Evolutionary conservation across 2,113 vertebrate species (phyloP).

Genomic region (Stegastes partitus): DNA sequence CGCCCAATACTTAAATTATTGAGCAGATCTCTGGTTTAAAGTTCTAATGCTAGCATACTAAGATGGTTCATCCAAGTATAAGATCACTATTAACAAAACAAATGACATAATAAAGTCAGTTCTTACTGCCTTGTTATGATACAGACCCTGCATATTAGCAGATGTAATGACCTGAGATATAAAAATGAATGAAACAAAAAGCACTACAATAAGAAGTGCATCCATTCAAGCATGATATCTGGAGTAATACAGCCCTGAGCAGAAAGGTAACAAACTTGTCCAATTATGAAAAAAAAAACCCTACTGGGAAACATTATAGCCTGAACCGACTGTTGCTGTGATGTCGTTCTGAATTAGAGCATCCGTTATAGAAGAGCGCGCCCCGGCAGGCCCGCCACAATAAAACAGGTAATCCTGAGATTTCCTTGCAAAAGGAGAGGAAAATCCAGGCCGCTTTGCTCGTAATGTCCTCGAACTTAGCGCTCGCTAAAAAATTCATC

Average conservation of each 20-base stretch:
- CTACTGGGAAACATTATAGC: slow-evolving; percentile 36
- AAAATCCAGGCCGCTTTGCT: slow-evolving; percentile 37
- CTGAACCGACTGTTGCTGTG: slow-evolving; percentile 39
- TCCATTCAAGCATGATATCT: slow-evolving; percentile 39
- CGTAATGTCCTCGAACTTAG: neutral
- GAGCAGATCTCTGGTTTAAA: too few species aligned
- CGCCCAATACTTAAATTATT: too few species aligned
- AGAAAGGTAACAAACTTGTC: slow-evolving; percentile 49
- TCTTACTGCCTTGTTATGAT: slow-evolving; percentile 27
- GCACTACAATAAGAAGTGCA: slow-evolving; percentile 44
- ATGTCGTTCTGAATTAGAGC: slow-evolving; percentile 39
- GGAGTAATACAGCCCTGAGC: slow-evolving; percentile 39
- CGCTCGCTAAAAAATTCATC: neutral
- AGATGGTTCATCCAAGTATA: too few species aligned
- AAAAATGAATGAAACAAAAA: slow-evolving; percentile 33
- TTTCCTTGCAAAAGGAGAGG: slow-evolving; percentile 40
- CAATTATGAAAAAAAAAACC: slow-evolving; percentile 57
- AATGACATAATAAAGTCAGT: neutral
- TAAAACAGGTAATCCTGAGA: slow-evolving; percentile 58
- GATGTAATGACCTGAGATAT: slow-evolving; percentile 47
- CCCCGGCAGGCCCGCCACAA: slow-evolving; percentile 35
- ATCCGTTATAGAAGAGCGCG: slow-evolving; percentile 23
- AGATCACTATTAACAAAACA: neutral
- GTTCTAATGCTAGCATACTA: too few species aligned
- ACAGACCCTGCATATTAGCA: slow-evolving; percentile 25